Conservation (phyloP, 2,888 invertebrate genomes). For the Pemphredon lugubris region DNA sequence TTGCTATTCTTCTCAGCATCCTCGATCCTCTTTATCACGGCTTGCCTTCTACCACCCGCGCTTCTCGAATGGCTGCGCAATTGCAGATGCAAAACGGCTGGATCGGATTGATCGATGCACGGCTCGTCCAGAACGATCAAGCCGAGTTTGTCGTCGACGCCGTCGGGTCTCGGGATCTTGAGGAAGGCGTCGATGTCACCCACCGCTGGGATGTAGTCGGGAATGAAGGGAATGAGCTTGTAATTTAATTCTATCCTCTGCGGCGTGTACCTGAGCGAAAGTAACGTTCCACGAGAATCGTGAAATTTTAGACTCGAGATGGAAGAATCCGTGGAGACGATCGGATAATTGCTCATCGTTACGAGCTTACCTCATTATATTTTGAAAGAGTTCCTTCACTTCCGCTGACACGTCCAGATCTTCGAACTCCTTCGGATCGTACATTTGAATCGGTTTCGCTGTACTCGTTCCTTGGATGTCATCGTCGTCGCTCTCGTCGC, state of each 20-base stretch:
- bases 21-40: slow-evolving; percentile 87
- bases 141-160: slow-evolving; percentile 86
- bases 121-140: slow-evolving; percentile 96
- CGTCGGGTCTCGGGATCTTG: slow-evolving; percentile 93
- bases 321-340: not conserved
- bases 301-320: not conserved
- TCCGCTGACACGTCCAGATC: slow-evolving; percentile 91
- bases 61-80: slow-evolving; percentile 83
- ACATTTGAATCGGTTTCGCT: slow-evolving; percentile 78
- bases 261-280: slow-evolving; percentile 93
- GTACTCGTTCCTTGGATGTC: slow-evolving; percentile 71
- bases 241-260: slow-evolving; percentile 95
- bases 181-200: slow-evolving; percentile 99
- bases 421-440: slow-evolving; percentile 92
- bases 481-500: slow-evolving; percentile 78
- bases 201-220: slow-evolving; percentile 98
- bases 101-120: slow-evolving; percentile 96
- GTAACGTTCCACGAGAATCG: not conserved
- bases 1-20: slow-evolving; percentile 93
- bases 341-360: too few relatives aligned
- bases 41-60: slow-evolving; percentile 74
- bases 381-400: slow-evolving; percentile 95
- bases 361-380: slow-evolving; percentile 92
- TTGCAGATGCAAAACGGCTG: slow-evolving; percentile 95
- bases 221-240: slow-evolving; percentile 95